These are phyloP conservation scores for Micrasema longulum DNA, from an alignment of 1,140 invertebrate species.

Conservation along the genomic window DNA sequence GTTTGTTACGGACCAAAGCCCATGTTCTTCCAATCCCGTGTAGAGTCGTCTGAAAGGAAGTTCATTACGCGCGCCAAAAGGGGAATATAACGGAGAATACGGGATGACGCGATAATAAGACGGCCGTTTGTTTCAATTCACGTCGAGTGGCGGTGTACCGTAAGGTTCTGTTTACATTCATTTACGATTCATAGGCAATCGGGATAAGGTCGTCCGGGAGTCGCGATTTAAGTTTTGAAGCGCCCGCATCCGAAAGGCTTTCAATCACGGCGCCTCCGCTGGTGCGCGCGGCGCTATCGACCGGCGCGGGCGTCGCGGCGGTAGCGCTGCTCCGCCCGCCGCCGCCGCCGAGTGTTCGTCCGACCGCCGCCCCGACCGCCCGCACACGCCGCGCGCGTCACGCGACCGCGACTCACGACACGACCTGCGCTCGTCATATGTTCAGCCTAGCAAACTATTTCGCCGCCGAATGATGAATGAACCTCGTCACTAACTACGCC, in stretches of 20 bases:
- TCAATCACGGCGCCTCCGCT: conserved; percentile 38
- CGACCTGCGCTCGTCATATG: too few relatives aligned
- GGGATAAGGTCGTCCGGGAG: conserved; percentile 36
- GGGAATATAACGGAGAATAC: not conserved
- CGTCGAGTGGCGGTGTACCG: conserved; percentile 30
- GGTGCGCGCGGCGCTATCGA: conserved; percentile 50
- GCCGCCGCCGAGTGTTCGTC: conserved; percentile 57
- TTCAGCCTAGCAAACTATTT: not conserved
- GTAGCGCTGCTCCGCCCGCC: conserved; percentile 42
- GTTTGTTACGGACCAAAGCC: conserved; percentile 3
- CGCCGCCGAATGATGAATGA: not conserved
- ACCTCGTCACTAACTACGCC: not conserved
- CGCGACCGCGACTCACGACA: conserved; percentile 52
- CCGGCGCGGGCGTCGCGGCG: conserved; percentile 56
- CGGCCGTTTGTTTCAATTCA: conserved; percentile 36
- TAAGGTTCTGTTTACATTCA: conserved; percentile 36
- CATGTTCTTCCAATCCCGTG: conserved; percentile 15
- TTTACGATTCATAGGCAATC: conserved; percentile 45
- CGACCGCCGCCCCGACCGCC: conserved; percentile 51
- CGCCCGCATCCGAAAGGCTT: conserved; percentile 44
- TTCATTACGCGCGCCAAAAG: conserved; percentile 25
- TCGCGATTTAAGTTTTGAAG: conserved; percentile 41
- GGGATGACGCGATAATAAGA: conserved; percentile 8
- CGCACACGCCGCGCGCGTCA: conserved; percentile 55
- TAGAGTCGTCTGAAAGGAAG: conserved; percentile 5